Evolutionary conservation across 2,113 vertebrate genomes (phyloP).

Genomic region (Scolopax mira): DNA sequence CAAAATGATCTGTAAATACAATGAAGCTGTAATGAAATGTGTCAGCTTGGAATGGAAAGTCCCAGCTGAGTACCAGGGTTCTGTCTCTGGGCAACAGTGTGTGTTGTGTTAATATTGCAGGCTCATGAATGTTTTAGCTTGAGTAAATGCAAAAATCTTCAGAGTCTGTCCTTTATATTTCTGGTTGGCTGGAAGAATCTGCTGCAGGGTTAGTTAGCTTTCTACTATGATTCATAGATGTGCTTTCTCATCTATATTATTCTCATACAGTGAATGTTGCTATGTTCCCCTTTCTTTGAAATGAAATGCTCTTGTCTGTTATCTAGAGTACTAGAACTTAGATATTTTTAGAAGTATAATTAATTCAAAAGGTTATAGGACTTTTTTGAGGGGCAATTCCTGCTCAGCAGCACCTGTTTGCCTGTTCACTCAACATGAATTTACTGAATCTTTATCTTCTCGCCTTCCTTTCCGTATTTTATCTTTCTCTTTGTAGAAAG

Average conservation of each 20-base stretch:
- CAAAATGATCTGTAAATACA: background rate
- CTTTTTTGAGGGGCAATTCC: background rate
- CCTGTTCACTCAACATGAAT: background rate
- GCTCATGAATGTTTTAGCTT: conserved; percentile 39
- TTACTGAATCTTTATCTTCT: background rate
- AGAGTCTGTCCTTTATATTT: background rate
- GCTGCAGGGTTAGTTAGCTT: background rate
- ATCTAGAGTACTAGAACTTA: background rate
- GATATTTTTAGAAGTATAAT: conserved; percentile 29
- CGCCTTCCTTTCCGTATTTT: background rate
- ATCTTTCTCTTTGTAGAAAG: background rate
- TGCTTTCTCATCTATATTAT: background rate
- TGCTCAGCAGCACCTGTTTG: background rate
- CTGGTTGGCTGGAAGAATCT: background rate
- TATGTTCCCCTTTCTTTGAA: background rate
- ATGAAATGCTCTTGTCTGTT: background rate
- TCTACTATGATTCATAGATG: background rate
- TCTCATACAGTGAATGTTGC: background rate
- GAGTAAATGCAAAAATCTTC: conserved; percentile 37
- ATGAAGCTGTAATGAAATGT: background rate
- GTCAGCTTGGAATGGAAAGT: background rate
- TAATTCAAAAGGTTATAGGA: background rate
- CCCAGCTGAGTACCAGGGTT: background rate
- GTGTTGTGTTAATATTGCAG: background rate
- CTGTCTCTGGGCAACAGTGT: background rate